Evolutionary conservation across 2,797 vertebrate genomes (phyloP), one percentile per base, ranked within the genome.

Genomic region (Sebastes vulpes): DNA sequence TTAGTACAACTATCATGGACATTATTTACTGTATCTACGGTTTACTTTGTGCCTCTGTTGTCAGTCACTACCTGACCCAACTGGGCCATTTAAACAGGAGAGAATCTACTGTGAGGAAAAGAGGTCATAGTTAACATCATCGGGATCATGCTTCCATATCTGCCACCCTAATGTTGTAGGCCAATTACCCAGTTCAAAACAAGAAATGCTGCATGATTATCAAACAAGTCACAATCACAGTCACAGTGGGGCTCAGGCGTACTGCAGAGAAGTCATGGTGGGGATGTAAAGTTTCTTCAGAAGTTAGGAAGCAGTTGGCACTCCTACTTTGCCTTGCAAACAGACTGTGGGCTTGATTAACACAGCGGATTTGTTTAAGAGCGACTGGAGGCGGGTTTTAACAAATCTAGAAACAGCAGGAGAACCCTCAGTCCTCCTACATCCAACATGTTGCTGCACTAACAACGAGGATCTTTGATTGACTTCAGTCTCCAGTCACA

Each of bases 271-370:
- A 72, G 64, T 75, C 68, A 35, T 73, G 31, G 58, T 16, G 23
- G 68, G 61, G 16, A 52, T 65, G 58, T 46, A 72, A 83, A 77
- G 84, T 87, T 86, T 82, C 48, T 65, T 50, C 14, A 52, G 52
- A 78, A 72, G 48, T 70, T 57, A 21, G 48, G 74, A 73, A 60
- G 86, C 80, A 69, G 71, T 83, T 31, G 60, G 65, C 71, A 5
- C 72, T 75, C 75, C 83, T 87, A 5, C 75, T 93, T 93, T 94
- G 90, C 79, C 82, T 92, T 78, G 85, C 90, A 95, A 94, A 94
- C 85, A 80, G 77, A 83, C 69, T 9, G 9, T 29, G 35, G 65
- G 63, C 69, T 65, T 78, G 84, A 87, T 89, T 87, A 77, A 72
- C 72, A 25, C 65, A 72, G 75, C 6, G 6, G 1, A 82, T 90